A percentile compares a stretch with the other conserved stretches of the same genome.
These are phyloP conservation scores for Coilia nasus DNA, from an alignment of 2,797 vertebrate species.

Conservation along the genomic window DNA sequence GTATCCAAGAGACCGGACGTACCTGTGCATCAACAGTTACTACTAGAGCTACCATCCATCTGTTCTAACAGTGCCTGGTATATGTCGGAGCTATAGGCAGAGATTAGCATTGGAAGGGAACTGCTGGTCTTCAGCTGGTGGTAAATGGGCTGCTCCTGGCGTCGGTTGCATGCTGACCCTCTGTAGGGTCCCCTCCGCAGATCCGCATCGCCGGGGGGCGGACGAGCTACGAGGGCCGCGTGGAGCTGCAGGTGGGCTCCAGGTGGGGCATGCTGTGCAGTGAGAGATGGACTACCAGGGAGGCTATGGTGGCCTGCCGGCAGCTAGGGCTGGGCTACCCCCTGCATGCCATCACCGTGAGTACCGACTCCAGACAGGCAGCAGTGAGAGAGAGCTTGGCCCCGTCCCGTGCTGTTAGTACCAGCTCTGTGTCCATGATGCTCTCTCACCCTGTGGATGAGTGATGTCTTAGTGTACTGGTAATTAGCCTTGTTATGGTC, in stretches of 20 bases:
- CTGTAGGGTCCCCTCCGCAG: slow-evolving; percentile 78
- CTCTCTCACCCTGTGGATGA: neutral
- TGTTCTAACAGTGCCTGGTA: too few relatives aligned
- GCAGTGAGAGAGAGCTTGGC: too few relatives aligned
- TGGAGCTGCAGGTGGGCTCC: slow-evolving; percentile 83
- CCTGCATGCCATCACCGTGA: slow-evolving; percentile 86
- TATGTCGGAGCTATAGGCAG: neutral
- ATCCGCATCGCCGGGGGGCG: slow-evolving; percentile 83
- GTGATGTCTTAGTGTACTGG: too few relatives aligned
- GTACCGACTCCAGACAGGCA: slow-evolving; percentile 57
- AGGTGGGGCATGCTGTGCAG: slow-evolving; percentile 88
- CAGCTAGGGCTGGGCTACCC: slow-evolving; percentile 86
- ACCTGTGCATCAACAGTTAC: too few relatives aligned
- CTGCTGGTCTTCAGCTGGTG: neutral
- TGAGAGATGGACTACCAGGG: slow-evolving; percentile 85
- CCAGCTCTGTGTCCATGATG: neutral
- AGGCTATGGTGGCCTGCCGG: slow-evolving; percentile 88
- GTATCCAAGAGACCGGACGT: too few relatives aligned
- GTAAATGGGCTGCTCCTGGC: neutral
- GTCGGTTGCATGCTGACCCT: slow-evolving; percentile 66
- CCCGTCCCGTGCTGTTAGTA: neutral
- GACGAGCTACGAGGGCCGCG: slow-evolving; percentile 80
- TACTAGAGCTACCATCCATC: too few relatives aligned
- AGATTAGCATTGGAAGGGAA: neutral
- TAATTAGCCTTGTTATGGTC: neutral